These are phyloP conservation scores for Onychorhynchus coronatus DNA, from an alignment of 2,113 vertebrate genomes.

Conservation along the genomic window DNA sequence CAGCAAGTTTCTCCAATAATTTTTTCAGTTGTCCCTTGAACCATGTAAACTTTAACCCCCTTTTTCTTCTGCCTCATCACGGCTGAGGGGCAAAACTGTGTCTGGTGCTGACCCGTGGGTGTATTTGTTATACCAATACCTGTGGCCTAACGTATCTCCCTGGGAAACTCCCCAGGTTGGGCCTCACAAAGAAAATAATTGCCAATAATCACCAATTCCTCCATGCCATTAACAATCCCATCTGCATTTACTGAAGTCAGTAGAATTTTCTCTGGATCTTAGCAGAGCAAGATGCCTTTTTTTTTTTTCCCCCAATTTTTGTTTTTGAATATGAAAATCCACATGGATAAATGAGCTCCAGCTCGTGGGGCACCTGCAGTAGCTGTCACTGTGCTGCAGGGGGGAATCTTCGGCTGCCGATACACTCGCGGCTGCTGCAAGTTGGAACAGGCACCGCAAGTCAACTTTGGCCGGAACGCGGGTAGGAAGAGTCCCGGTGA, in stretches of 20 bases:
- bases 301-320: fast-evolving
- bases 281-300: not conserved
- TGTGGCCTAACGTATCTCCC: not conserved
- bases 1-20: not conserved
- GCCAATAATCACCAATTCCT: not conserved
- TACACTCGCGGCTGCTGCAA: not conserved
- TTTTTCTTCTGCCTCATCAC: not conserved
- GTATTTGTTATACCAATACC: fast-evolving
- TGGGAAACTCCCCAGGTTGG: not conserved
- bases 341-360: not conserved
- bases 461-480: not conserved
- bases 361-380: slow-evolving; percentile 8
- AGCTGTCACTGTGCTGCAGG: slow-evolving; percentile 42
- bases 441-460: not conserved
- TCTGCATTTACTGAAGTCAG: not conserved
- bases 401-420: slow-evolving; percentile 59
- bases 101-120: not conserved
- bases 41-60: not conserved
- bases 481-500: not conserved
- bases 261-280: not conserved
- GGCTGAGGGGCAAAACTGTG: not conserved
- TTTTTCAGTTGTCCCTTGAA: not conserved
- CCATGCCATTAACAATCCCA: not conserved
- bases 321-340: not conserved
- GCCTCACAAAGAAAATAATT: not conserved